Percentiles rank a stretch among this genome's conserved stretches.
These are phyloP conservation scores for Endomychus coccineus DNA, from an alignment of 2,888 invertebrate genomes.

Conservation along the genomic window DNA sequence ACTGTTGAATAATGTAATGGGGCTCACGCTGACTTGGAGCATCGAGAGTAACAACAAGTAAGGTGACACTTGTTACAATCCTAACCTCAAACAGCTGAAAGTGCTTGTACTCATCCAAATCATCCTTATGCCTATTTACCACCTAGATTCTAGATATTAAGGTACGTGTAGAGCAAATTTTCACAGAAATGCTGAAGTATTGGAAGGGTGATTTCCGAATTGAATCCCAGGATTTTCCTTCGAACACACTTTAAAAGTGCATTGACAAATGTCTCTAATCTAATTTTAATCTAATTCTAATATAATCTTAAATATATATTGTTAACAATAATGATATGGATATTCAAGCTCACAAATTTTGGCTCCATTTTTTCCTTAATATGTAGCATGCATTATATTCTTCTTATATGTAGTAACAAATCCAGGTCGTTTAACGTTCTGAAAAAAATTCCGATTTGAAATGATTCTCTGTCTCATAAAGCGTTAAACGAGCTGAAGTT, in stretches of 20 bases:
- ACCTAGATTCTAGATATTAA: constrained; percentile 27
- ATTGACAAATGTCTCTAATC: constrained; percentile 31
- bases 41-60: no score
- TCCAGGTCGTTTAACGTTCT: constrained; percentile 15
- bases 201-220: constrained; percentile 13
- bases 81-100: no score
- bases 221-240: constrained; percentile 16
- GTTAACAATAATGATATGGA: constrained; percentile 34
- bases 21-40: no score
- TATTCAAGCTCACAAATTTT: constrained; percentile 36
- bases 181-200: constrained; percentile 17
- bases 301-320: constrained; percentile 15
- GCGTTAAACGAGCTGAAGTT: constrained; percentile 8
- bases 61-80: no score
- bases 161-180: constrained; percentile 37
- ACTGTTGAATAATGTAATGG: no score
- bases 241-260: constrained; percentile 30
- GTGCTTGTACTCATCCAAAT: no score
- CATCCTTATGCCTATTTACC: no score
- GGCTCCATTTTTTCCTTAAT: constrained; percentile 3
- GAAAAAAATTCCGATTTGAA: constrained; percentile 18
- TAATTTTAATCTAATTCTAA: constrained; percentile 14
- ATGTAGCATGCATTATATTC: no score
- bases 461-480: constrained; percentile 5
- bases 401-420: no score